Conservation (phyloP, 2,797 vertebrate species). For the Sebastes minor region DNA sequence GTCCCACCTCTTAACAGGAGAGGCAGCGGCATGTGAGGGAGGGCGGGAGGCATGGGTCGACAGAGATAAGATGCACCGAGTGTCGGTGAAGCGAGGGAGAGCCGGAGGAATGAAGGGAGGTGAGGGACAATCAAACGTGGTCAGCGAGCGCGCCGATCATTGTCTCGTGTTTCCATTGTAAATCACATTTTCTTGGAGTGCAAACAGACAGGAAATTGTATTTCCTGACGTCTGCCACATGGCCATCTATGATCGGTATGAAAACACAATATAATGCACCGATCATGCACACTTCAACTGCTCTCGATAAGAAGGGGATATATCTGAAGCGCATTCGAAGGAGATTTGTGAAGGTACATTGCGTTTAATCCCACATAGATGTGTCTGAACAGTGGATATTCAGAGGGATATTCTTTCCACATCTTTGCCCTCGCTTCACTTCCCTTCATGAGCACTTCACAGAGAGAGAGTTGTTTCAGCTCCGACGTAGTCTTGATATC, state of each 20-base stretch:
- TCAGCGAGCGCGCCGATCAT: slow-evolving; percentile 15
- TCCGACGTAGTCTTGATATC: slow-evolving; percentile 24
- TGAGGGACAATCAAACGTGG: slow-evolving; percentile 21
- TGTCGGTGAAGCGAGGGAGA: slow-evolving; percentile 13
- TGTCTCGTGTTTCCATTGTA: slow-evolving; percentile 25
- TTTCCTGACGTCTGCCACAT: slow-evolving; percentile 11
- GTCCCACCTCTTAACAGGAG: slow-evolving; percentile 64
- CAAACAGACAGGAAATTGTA: slow-evolving; percentile 29
- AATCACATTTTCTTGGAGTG: slow-evolving; percentile 20
- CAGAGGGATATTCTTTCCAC: slow-evolving; percentile 42
- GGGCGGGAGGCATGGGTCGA: slow-evolving; percentile 63
- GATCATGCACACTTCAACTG: neutral
- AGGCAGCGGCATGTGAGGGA: slow-evolving; percentile 55
- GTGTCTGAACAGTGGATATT: slow-evolving; percentile 48
- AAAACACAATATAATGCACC: neutral
- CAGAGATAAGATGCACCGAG: slow-evolving; percentile 65
- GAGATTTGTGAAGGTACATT: slow-evolving; percentile 60
- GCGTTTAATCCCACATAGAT: slow-evolving; percentile 59
- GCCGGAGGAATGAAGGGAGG: neutral
- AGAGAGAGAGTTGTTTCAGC: slow-evolving; percentile 36
- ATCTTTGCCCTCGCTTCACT: slow-evolving; percentile 32
- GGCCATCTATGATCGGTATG: slow-evolving; percentile 10
- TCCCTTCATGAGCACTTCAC: slow-evolving; percentile 33
- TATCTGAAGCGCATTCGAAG: slow-evolving; percentile 21
- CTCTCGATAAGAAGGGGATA: neutral